phyloP scores from a whole-genome alignment of 2,888 invertebrate genomes.

The Acronicta aceris region DNA sequence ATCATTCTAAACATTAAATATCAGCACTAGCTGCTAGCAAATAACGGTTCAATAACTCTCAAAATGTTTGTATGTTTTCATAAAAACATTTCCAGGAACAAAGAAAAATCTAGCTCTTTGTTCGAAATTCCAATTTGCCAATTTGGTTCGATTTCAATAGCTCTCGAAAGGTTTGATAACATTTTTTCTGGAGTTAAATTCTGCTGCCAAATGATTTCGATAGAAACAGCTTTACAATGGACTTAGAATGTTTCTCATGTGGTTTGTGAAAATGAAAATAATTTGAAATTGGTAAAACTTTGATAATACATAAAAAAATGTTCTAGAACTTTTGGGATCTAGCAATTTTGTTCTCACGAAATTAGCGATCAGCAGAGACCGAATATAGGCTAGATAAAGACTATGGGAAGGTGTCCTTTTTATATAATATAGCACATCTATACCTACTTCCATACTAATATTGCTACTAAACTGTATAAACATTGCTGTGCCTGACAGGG shows the following conservation, averaged over 20 bases:
- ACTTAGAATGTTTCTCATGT: neutral
- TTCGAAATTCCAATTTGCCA: constrained; percentile 1
- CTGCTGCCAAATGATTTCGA: neutral
- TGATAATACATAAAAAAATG: too few relatives aligned
- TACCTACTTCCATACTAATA: too few relatives aligned
- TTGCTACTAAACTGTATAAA: too few relatives aligned
- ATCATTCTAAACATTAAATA: constrained; percentile 1
- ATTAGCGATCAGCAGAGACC: too few relatives aligned
- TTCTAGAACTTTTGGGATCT: too few relatives aligned
- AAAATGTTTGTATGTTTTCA: neutral
- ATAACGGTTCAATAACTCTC: neutral
- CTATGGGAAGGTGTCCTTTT: too few relatives aligned
- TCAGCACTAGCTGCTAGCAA: neutral
- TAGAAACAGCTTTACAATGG: neutral
- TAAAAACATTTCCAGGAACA: neutral
- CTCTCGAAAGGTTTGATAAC: constrained; percentile 3
- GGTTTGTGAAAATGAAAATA: too few relatives aligned
- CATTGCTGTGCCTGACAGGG: too few relatives aligned
- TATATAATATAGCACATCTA: too few relatives aligned
- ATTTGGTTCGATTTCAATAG: constrained; percentile 1
- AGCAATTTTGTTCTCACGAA: too few relatives aligned
- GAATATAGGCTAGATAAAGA: too few relatives aligned
- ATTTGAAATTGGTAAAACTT: too few relatives aligned
- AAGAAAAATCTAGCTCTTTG: neutral
- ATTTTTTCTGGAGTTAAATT: neutral